A percentile compares a stretch with the other conserved stretches of the same genome.
These are phyloP conservation scores for Megaustenia siamemsis DNA, from an alignment of 2,888 invertebrate genomes.

Conservation along the genomic window DNA sequence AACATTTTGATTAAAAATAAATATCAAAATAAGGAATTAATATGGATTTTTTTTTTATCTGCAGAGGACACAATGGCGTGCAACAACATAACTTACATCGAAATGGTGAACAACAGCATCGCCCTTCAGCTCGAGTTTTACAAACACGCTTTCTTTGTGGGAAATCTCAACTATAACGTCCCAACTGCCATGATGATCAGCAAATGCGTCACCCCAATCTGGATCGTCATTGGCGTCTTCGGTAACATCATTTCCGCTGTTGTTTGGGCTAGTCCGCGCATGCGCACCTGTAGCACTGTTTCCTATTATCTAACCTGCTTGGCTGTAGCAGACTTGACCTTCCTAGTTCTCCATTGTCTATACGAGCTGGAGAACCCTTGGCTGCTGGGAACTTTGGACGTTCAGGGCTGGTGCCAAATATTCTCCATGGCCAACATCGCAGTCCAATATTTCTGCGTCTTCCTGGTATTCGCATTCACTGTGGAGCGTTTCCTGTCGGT, in stretches of 20 bases:
- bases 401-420: conserved; percentile 70
- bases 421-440: conserved; percentile 75
- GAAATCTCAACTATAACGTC: conserved; percentile 59
- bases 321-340: conserved; percentile 73
- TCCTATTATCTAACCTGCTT: conserved; percentile 77
- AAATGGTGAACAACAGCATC: conserved; percentile 17
- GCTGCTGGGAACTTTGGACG: conserved; percentile 66
- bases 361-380: conserved; percentile 77
- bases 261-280: conserved; percentile 74
- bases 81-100: conserved; percentile 48
- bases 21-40: too few species aligned
- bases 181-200: conserved; percentile 70
- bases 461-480: conserved; percentile 78
- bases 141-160: conserved; percentile 50
- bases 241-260: conserved; percentile 76
- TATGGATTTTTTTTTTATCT: background rate
- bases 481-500: conserved; percentile 76
- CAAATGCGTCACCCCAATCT: conserved; percentile 74
- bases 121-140: conserved; percentile 11
- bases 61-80: conserved; percentile 36
- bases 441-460: conserved; percentile 76
- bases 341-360: conserved; percentile 74
- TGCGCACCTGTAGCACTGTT: conserved; percentile 76
- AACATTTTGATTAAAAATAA: too few species aligned
- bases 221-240: conserved; percentile 75